These are phyloP conservation scores for Sepioteuthis lessoniana DNA, from an alignment of 2,888 invertebrate species.

Conservation along the genomic window DNA sequence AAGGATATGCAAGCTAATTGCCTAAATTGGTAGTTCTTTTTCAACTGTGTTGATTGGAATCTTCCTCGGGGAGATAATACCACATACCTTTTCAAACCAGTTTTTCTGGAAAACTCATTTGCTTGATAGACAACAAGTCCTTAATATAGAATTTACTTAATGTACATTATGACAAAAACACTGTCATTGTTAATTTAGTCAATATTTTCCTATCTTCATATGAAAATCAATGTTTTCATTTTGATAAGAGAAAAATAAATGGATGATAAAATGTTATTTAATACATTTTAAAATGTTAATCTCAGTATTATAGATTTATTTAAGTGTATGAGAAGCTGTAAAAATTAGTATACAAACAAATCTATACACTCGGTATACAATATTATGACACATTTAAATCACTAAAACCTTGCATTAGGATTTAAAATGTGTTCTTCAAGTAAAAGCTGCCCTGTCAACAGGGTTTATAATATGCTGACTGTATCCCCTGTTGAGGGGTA, in stretches of 20 bases:
- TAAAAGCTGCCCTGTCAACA: too few species aligned
- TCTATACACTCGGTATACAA: too few species aligned
- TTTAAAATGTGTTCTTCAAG: too few species aligned
- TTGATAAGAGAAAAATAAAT: background rate
- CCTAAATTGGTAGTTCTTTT: constrained; percentile 33
- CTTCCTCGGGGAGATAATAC: background rate
- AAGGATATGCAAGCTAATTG: background rate
- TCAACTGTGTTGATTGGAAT: constrained; percentile 16
- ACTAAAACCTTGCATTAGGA: too few species aligned
- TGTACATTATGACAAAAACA: background rate
- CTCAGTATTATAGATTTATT: too few species aligned
- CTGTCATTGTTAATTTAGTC: background rate
- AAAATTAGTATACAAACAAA: too few species aligned
- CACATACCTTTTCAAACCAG: background rate
- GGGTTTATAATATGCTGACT: too few species aligned
- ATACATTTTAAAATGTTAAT: too few species aligned
- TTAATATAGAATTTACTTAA: background rate
- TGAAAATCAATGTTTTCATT: background rate
- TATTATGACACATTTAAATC: too few species aligned
- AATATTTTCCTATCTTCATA: background rate
- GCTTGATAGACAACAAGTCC: background rate
- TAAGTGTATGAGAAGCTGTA: too few species aligned
- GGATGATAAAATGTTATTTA: too few species aligned
- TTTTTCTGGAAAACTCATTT: constrained; percentile 36
- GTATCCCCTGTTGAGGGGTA: too few species aligned